These are phyloP conservation scores for Coecobrya sp. DNA, from an alignment of 2,888 invertebrate species.

Conservation along the genomic window DNA sequence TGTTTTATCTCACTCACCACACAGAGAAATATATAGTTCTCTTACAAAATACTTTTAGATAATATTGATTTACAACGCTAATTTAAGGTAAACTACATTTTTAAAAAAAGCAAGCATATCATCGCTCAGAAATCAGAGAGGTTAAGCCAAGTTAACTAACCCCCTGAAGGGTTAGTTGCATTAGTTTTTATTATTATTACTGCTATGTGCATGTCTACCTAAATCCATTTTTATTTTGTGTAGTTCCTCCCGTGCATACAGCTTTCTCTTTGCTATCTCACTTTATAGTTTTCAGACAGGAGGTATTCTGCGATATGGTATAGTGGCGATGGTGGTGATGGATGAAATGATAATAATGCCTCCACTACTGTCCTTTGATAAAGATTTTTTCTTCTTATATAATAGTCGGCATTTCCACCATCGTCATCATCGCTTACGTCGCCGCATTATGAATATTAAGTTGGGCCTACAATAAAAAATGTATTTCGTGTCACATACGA, in stretches of 20 bases:
- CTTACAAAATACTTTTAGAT: neutral
- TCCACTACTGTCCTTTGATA: neutral
- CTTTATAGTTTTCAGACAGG: neutral
- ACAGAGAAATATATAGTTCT: neutral
- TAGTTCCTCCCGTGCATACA: neutral
- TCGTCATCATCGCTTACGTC: neutral
- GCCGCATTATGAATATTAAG: slow-evolving; percentile 1
- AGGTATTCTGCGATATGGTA: neutral
- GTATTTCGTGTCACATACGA: slow-evolving; percentile 2
- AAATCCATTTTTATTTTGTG: neutral
- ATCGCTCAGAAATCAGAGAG: neutral
- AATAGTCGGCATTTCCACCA: neutral
- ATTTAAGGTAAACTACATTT: neutral
- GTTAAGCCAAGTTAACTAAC: neutral
- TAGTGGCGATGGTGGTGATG: neutral
- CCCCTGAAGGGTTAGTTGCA: neutral
- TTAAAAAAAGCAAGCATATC: neutral
- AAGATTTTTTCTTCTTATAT: neutral
- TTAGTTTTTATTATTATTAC: neutral
- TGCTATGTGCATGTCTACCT: neutral
- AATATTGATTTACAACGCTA: neutral
- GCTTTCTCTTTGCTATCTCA: neutral
- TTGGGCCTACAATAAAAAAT: neutral
- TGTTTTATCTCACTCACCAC: neutral
- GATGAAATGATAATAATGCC: neutral